These are phyloP conservation scores for Polydrusus tereticollis DNA, from an alignment of 2,888 invertebrate genomes.

Conservation along the genomic window DNA sequence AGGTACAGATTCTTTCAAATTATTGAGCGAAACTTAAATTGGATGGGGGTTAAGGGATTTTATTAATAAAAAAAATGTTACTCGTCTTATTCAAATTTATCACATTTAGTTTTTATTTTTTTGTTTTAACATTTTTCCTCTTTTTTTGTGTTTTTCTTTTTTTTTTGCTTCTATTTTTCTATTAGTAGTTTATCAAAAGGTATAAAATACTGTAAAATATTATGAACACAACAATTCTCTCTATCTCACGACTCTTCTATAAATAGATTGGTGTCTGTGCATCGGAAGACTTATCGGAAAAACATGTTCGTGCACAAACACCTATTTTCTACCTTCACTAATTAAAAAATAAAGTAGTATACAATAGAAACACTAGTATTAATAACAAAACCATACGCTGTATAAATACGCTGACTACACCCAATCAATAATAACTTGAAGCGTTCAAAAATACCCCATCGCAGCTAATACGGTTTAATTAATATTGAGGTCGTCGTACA, in stretches of 20 bases:
- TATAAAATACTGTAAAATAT: slow-evolving; percentile 68
- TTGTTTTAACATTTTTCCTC: slow-evolving; percentile 55
- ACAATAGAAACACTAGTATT: slow-evolving; percentile 41
- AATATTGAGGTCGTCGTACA: neutral
- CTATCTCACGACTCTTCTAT: slow-evolving; percentile 62
- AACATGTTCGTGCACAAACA: slow-evolving; percentile 50
- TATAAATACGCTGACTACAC: slow-evolving; percentile 30
- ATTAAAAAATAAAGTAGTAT: slow-evolving; percentile 45
- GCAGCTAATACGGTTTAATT: neutral
- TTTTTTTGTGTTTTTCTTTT: slow-evolving; percentile 51
- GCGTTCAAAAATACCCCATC: neutral
- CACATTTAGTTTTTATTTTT: slow-evolving; percentile 49
- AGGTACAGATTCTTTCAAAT: slow-evolving; percentile 59
- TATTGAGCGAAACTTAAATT: slow-evolving; percentile 50
- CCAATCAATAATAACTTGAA: neutral
- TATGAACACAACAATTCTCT: slow-evolving; percentile 69
- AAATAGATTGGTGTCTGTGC: slow-evolving; percentile 47
- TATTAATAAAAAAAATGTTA: slow-evolving; percentile 36
- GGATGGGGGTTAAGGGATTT: slow-evolving; percentile 39
- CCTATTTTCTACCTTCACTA: slow-evolving; percentile 30
- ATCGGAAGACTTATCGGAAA: slow-evolving; percentile 54
- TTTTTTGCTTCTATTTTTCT: slow-evolving; percentile 57
- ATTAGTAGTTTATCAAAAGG: slow-evolving; percentile 64
- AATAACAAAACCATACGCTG: slow-evolving; percentile 40
- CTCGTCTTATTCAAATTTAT: slow-evolving; percentile 48